phyloP scores from a whole-genome alignment of 53 echinoderm and acorn worm genomes.

The Antedon mediterranea region DNA sequence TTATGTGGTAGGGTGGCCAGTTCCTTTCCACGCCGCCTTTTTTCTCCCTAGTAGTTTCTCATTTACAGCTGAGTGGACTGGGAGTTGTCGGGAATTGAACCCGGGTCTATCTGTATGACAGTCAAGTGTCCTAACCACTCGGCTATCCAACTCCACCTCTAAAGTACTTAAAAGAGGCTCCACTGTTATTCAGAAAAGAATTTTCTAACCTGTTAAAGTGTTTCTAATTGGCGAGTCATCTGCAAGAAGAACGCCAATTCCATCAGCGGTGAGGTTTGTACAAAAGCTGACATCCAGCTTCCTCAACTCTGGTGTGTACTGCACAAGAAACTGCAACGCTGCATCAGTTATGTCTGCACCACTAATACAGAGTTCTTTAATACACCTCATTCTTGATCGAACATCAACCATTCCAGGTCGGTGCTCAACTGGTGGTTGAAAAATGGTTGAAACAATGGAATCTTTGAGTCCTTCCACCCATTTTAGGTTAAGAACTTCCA shows the following conservation, averaged over 20 bases:
- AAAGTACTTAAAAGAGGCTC: too few species aligned
- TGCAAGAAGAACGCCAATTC: conserved; percentile 35
- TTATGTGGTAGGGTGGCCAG: too few species aligned
- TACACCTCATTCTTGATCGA: conserved; percentile 44
- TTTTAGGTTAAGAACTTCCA: conserved; percentile 52
- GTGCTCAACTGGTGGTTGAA: conserved; percentile 67
- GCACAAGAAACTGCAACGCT: conserved; percentile 37
- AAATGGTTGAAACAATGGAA: conserved; percentile 26
- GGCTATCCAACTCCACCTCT: too few species aligned
- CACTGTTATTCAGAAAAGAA: too few species aligned
- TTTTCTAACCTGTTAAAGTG: conserved; percentile 42
- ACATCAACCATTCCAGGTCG: conserved; percentile 82
- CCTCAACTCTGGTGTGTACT: conserved; percentile 26
- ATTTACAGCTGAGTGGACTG: too few species aligned
- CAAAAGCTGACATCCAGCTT: conserved; percentile 77
- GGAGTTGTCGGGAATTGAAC: too few species aligned
- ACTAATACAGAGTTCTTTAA: conserved; percentile 40
- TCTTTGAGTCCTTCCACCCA: conserved; percentile 79
- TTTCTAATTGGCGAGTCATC: conserved; percentile 50
- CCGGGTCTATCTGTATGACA: too few species aligned
- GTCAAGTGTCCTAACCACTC: too few species aligned
- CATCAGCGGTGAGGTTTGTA: conserved; percentile 53
- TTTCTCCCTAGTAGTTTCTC: too few species aligned
- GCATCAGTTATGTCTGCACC: conserved; percentile 86
- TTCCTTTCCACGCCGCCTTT: too few species aligned